These are phyloP conservation scores for Agrotis clavis DNA, from an alignment of 2,888 invertebrate species.

Conservation along the genomic window DNA sequence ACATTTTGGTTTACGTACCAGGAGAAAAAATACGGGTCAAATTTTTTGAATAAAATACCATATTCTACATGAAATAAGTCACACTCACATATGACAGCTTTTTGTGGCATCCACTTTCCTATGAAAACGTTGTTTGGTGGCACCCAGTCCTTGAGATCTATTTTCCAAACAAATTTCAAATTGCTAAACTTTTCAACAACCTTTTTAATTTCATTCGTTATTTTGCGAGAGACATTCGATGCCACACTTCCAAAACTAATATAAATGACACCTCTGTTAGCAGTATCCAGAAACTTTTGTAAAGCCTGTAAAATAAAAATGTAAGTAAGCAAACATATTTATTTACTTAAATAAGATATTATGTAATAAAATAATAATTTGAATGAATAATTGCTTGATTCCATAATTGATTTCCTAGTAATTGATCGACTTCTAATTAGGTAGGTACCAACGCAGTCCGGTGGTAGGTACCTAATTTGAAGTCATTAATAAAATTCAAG, in stretches of 20 bases:
- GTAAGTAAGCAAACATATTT: too few relatives aligned
- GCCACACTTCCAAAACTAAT: slow-evolving; percentile 94
- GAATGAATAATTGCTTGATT: too few relatives aligned
- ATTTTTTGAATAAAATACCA: too few relatives aligned
- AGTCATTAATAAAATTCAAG: not conserved
- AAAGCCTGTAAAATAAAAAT: slow-evolving; percentile 54
- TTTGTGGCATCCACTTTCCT: slow-evolving; percentile 94
- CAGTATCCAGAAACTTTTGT: slow-evolving; percentile 89
- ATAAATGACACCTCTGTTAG: slow-evolving; percentile 92
- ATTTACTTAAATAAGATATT: too few relatives aligned
- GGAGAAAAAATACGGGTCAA: too few relatives aligned
- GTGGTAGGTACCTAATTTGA: not conserved
- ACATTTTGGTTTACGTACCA: too few relatives aligned
- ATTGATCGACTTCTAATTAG: not conserved
- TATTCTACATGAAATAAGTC: not conserved
- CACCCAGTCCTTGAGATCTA: slow-evolving; percentile 92
- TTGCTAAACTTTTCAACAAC: slow-evolving; percentile 72
- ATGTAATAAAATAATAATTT: too few relatives aligned
- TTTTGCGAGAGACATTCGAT: slow-evolving; percentile 91
- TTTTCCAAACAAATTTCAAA: slow-evolving; percentile 94
- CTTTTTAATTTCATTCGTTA: slow-evolving; percentile 88
- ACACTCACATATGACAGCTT: slow-evolving; percentile 93
- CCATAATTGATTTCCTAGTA: too few relatives aligned
- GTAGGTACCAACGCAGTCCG: too few relatives aligned
- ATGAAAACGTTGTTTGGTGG: slow-evolving; percentile 92